phyloP scores from a whole-genome alignment of 2,113 vertebrate species.

The Eudorcas thomsonii region DNA sequence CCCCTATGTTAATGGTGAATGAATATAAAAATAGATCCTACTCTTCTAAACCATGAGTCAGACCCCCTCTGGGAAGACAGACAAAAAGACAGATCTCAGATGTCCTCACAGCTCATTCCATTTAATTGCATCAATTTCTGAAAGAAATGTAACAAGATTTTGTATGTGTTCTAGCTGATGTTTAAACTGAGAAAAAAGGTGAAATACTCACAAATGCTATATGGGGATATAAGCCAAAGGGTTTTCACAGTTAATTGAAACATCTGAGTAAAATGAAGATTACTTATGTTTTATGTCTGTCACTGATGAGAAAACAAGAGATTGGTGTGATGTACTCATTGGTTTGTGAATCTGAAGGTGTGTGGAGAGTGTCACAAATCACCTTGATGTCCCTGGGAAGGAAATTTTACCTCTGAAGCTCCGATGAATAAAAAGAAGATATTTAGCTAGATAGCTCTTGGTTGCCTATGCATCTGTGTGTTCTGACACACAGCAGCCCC shows the following conservation, averaged over 20 bases:
- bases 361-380: constrained; percentile 51
- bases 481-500: constrained; percentile 34
- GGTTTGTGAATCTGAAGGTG: constrained; percentile 60
- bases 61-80: not conserved
- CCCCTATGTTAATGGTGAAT: not conserved
- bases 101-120: not conserved
- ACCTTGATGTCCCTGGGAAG: not conserved
- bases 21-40: not conserved
- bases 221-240: constrained; percentile 16
- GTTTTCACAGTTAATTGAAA: constrained; percentile 63
- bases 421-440: constrained; percentile 55
- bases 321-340: constrained; percentile 26
- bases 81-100: not conserved
- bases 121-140: constrained; percentile 43
- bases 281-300: constrained; percentile 48
- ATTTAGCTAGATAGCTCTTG: not conserved
- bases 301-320: constrained; percentile 50
- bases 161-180: constrained; percentile 24
- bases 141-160: constrained; percentile 40
- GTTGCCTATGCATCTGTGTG: not conserved
- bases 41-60: not conserved
- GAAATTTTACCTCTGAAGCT: constrained; percentile 49
- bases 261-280: constrained; percentile 48
- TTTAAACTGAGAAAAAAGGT: constrained; percentile 29
- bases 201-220: constrained; percentile 21